phyloP scores from a whole-genome alignment of 2,797 vertebrate species.

The Sebastes nivosus region DNA sequence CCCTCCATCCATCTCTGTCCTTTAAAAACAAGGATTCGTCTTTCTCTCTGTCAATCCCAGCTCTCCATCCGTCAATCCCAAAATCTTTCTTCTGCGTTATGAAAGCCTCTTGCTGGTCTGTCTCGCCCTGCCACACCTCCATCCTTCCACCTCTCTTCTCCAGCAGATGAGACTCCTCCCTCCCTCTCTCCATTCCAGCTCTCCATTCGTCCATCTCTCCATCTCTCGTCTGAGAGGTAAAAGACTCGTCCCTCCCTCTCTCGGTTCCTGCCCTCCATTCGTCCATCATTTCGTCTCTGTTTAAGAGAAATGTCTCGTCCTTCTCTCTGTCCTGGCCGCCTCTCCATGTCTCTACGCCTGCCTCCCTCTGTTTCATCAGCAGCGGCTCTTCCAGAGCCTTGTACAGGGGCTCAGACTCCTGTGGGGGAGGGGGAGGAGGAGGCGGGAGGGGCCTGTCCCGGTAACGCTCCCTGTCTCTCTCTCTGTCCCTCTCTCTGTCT shows the following conservation, averaged over 20 bases:
- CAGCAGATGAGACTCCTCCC: conserved; percentile 67
- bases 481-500: conserved; percentile 63
- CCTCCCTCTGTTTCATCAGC: conserved; percentile 74
- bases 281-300: conserved; percentile 68
- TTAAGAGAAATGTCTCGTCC: conserved; percentile 72
- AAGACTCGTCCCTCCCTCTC: conserved; percentile 61
- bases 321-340: conserved; percentile 65
- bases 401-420: conserved; percentile 88
- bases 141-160: conserved; percentile 72
- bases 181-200: conserved; percentile 61
- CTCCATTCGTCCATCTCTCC: conserved; percentile 71
- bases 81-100: conserved; percentile 80
- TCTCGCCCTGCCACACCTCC: conserved; percentile 72
- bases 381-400: conserved; percentile 90
- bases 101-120: conserved; percentile 74
- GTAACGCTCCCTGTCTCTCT: conserved; percentile 74
- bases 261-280: conserved; percentile 69
- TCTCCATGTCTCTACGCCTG: conserved; percentile 63
- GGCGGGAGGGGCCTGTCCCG: conserved; percentile 82
- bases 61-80: conserved; percentile 70
- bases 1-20: conserved; percentile 73
- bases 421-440: conserved; percentile 81
- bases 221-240: conserved; percentile 66
- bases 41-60: conserved; percentile 66
- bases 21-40: conserved; percentile 73